Evolutionary conservation across 2,113 vertebrate genomes (phyloP), one percentile per base, ranked within the genome.

Genomic region (Tychaedon coryphoeus): DNA sequence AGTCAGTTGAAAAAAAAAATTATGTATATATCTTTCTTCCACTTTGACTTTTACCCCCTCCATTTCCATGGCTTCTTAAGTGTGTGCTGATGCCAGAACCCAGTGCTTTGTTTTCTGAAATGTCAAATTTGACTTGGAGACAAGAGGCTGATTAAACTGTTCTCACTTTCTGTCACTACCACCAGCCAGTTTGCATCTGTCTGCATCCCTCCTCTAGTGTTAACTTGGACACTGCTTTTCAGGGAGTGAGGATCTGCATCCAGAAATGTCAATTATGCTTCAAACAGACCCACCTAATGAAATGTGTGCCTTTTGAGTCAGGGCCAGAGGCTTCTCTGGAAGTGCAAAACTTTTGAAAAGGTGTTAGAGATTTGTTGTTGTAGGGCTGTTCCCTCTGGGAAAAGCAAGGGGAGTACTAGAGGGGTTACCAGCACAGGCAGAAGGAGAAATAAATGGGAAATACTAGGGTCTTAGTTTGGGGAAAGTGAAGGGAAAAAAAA

Each of bases 261-360:
- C 40, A 48, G 8, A n/a, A 62, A 10, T 40, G 62, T 51, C 31
- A 34, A 16, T 33, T 22, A 1, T 8, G 38, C 58, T 80, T 42
- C 61, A 43, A 53, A 57, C 4, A 58, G 9, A 17, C 11, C 8
- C 9, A 12, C 4, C 13, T 11, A 15, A 47, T 54, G 56, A 72
- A 43, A 69, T 8, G 12, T 3, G 0, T 16, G n/a, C 16, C 3
- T 82, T 83, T 76, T 19, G 34, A 38, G 26, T 13, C 0, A 0
- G 7, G 14, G 9, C 19, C 22, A 90, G 48, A 62, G 82, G 4
- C 18, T 65, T 24, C 40, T 76, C 17, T 86, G 19, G 28, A 28
- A 12, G 9, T 40, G 9, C 5, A 47, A 54, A 51, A 10, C 17
- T 64, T 80, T 60, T 28, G 29, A 34, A 80, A 85, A 67, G 4